Base-by-base conservation (phyloP, 1,140 invertebrate species). In the Archivesica marissinica region DNA sequence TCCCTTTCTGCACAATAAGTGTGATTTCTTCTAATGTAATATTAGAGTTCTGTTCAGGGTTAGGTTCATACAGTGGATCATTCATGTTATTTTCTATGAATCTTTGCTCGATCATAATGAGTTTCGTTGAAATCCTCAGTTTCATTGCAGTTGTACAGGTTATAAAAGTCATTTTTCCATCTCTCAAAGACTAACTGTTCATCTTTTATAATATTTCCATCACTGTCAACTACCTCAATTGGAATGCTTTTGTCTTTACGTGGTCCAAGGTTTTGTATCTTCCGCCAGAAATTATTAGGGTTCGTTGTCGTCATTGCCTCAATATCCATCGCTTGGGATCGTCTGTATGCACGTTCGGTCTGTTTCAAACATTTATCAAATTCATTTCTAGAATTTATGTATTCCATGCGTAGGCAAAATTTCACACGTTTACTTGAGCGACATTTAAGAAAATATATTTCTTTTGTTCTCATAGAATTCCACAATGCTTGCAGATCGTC, bases 21-120 rank as follows among this genome's bases (percentile, higher is more conserved):
- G n/a, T n/a, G n/a, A 74, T 28, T 74, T 74, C 47, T 52, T 74
- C 70, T 50, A 74, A 30, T 50, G 47, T 74, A 2, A 74, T 50
- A 30, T 25, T 39, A 30, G 20, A 3, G 47, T 52, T 74, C 30
- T 50, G 41, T 44, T 9, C 33, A 2, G 35, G 33, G 30, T 68
- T 68, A 13, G 4, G n/a, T n/a, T n/a, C 28, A 52, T 75, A 75
- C 30, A 75, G 35, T n/a, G 39, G 13, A 23, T 72, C 25, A 35
- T 33, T 30, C 25, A 39, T 39, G 39, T 75, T 50, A 50, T 2
- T 52, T n/a, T 52, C 52, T 75, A 52, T 75, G 47, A 11, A n/a
- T 9, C n/a, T n/a, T n/a, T 2, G 20, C 35, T 2, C 39, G 33
- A 11, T 44, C 41, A 39, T 68, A 68, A 39, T n/a, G n/a, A n/a